Base-by-base conservation (phyloP, 2,888 invertebrate genomes). In the Agriopis marginaria region DNA sequence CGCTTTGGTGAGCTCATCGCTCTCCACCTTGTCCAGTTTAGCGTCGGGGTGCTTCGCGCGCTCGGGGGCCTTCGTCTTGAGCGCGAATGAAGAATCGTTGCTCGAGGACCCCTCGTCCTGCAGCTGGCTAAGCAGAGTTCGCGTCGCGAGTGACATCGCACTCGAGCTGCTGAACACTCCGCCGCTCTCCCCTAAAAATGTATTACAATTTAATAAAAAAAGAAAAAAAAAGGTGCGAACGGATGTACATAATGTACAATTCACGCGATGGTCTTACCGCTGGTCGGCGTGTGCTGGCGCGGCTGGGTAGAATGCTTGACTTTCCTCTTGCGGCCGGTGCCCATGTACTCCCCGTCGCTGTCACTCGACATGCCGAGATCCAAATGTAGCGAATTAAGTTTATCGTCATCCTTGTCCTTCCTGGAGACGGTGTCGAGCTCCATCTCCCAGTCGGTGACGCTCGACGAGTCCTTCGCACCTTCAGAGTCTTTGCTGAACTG, bases 361-460 rank as follows among this genome's bases (percentile, higher is more conserved):
- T 94, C 94, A 76, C 94, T 94, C 14, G 94, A 94, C 93, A 94
- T 94, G 58, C 94, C 94, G 65, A 94, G 80, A 74, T 94, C 94
- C 66, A 94, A 75, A 72, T 93, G 93, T 76, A 94, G 79, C 11
- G 93, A 93, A 77, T 93, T 94, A 63, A 93, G 79, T 76, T 94
- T 94, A 65, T 92, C 91, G 56, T 89, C 89, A 60, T 90, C 89
- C 76, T 94, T 93, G 17, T 88, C 89, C 71, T 93, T 93, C 44
- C 88, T 64, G 71, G 71, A 73, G 49, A 89, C 95, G 47, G 95
- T 94, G 71, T 95, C 96, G 54, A 95, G 82, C 79, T 95, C 96
- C 89, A 95, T 95, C 82, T 96, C 96, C 96, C 96, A 96, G 76
- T 96, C 95, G 3, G 94, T 90, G 66, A 91, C 91, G 72, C 89